Evolutionary conservation across 2,888 invertebrate species (phyloP), one percentile per base, ranked within the genome.

Genomic region (Chaetogeoica ovagalla): DNA sequence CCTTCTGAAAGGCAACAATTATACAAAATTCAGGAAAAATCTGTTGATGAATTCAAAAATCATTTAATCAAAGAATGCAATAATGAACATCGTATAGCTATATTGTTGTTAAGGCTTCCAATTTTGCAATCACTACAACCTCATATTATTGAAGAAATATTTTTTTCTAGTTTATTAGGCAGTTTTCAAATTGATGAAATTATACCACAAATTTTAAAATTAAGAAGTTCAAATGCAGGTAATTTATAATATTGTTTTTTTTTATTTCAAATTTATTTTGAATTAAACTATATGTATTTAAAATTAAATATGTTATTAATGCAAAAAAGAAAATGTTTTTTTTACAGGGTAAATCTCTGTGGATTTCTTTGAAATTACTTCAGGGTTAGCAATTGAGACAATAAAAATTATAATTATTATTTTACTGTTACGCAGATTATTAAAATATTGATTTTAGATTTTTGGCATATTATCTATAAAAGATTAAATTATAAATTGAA

Each of bases 151-250:
- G 97, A 97, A 86, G 96, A 97, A 85, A 89, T 97, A 77, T 97
- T 97, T 89, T 97, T 97, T 86, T 92, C 95, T 6, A 95, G 94
- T 73, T 90, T 97, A 82, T 92, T 96, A 70, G 97, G 96, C 8
- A 94, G 93, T 86, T 94, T 98, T 84, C 95, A 96, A 87, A 96
- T 98, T 82, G 96, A 98, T 85, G 95, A 94, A 85, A 94, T 98
- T 84, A 94, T 98, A 86, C 97, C 97, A 48, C 96, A 93, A 85
- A 93, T 98, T 85, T 89, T 98, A 84, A 92, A 90, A 83, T 87
- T 83, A 82, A 83, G 83, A 72, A 8, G 69, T 13, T 74, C 74
- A 15, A 70, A 19, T 59, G 30, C 82, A 63, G 81, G 70, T 74
- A 68, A 52, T 37, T 62, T 52, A 43, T 60, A 43, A 57, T 55